Evolutionary conservation across 2,113 vertebrate genomes (phyloP), one percentile per base, ranked within the genome.

Genomic region (Shinisaurus crocodilurus): DNA sequence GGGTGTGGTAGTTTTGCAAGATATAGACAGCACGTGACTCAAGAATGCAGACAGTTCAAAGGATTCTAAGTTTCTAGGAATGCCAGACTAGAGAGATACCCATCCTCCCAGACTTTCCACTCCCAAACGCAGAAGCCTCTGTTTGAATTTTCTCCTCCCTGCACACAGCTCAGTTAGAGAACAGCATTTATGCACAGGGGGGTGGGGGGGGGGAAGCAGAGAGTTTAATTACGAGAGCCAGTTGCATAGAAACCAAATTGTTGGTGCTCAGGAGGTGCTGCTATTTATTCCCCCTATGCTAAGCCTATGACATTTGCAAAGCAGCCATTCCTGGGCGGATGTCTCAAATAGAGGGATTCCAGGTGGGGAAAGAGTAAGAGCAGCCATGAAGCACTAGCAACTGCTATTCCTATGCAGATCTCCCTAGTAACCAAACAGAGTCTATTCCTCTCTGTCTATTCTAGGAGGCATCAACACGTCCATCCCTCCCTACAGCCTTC

Each of bases 341-440:
- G 74, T 79, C 89, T 90, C 8, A 37, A 54, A 50, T 65, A 69
- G 60, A 85, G 43, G 85, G 63, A 79, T 80, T 90, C 83, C 89
- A 90, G 89, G 89, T 90, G 75, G 75, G 29, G 83, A 85, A 63
- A 86, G 63, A 70, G 83, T 79, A 90, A 77, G 43, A 69, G 63
- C 48, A 16, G 88, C 27, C 34, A 54, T 87, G 72, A 87, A 87
- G 72, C 72, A 81, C n/a, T 54, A 86, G 89, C 63, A 70, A 70
- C 83, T 37, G 29, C 83, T 67, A 63, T 57, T 70, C 89, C 83
- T 90, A 70, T 86, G 89, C 83, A 86, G 75, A 86, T 90, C 83
- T 70, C 89, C 89, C 34, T 90, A 90, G 89, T 86, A 90, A 90
- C 89, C 83, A 86, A 90, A 86, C 83, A 86, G 60, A 70, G 63